These are phyloP conservation scores for Lepidocolaptes lacrymiger DNA, from an alignment of 2,797 vertebrate species.

Conservation along the genomic window DNA sequence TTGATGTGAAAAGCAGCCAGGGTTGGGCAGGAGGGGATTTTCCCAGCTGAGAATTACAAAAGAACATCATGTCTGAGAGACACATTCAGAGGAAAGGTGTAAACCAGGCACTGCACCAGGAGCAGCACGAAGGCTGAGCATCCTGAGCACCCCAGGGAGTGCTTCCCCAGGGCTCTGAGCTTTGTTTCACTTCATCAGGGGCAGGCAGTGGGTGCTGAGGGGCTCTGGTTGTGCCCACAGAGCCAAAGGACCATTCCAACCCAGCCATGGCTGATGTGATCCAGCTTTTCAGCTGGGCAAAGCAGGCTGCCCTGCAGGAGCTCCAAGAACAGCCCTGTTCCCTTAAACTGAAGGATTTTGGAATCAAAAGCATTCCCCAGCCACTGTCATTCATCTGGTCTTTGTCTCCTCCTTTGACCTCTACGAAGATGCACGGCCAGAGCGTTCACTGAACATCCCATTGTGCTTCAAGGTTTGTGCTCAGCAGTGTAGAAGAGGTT, in stretches of 20 bases:
- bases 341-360: not conserved
- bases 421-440: fast-evolving
- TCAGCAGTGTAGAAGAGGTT: no score
- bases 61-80: not conserved
- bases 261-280: not conserved
- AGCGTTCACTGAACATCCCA: not conserved
- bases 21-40: not conserved
- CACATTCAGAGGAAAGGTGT: not conserved
- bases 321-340: not conserved
- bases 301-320: not conserved
- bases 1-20: not conserved
- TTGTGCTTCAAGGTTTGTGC: no score
- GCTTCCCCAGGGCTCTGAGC: not conserved
- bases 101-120: not conserved
- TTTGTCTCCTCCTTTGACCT: not conserved
- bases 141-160: not conserved
- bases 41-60: not conserved
- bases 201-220: fast-evolving
- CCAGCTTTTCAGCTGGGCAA: not conserved
- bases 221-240: not conserved
- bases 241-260: not conserved
- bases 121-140: not conserved
- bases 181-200: not conserved
- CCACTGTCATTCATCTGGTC: not conserved
- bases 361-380: not conserved